phyloP scores from a whole-genome alignment of 2,888 invertebrate species.

The Eumerus sabulonum region DNA sequence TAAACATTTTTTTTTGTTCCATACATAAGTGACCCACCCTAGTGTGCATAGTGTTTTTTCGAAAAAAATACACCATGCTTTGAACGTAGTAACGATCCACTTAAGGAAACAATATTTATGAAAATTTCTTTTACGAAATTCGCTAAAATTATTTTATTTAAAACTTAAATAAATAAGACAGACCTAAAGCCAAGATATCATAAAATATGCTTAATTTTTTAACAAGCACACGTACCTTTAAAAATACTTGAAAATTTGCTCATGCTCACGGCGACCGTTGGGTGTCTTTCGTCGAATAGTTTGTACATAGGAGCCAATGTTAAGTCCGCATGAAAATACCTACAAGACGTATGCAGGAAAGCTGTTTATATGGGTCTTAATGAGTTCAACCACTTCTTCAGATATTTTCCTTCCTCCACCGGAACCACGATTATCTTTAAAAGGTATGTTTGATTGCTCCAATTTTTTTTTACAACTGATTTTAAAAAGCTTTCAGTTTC shows the following conservation, averaged over 20 bases:
- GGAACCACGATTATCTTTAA: constrained; percentile 33
- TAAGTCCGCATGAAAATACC: constrained; percentile 8
- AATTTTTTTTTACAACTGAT: constrained; percentile 36
- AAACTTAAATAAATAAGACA: too few relatives aligned
- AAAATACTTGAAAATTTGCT: constrained; percentile 31
- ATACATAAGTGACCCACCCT: too few relatives aligned
- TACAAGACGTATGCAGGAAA: constrained; percentile 16
- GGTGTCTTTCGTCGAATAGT: constrained; percentile 56
- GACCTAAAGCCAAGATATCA: too few relatives aligned
- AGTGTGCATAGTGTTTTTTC: too few relatives aligned
- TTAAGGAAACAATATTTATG: too few relatives aligned
- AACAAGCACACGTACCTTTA: constrained; percentile 27
- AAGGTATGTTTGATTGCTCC: constrained; percentile 24
- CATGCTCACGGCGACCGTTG: constrained; percentile 19
- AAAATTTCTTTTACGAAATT: too few relatives aligned
- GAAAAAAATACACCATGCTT: too few relatives aligned
- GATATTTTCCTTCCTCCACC: constrained; percentile 26
- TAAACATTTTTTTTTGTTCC: too few relatives aligned
- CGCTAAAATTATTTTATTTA: too few relatives aligned
- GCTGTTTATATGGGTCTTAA: constrained; percentile 20
- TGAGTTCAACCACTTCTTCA: constrained; percentile 23
- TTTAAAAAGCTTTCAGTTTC: constrained; percentile 31
- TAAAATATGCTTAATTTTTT: too few relatives aligned
- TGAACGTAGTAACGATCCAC: too few relatives aligned
- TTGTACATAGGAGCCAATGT: constrained; percentile 39